Evolutionary conservation across 2,113 vertebrate species (phyloP).

Genomic region (Carollia perspicillata): DNA sequence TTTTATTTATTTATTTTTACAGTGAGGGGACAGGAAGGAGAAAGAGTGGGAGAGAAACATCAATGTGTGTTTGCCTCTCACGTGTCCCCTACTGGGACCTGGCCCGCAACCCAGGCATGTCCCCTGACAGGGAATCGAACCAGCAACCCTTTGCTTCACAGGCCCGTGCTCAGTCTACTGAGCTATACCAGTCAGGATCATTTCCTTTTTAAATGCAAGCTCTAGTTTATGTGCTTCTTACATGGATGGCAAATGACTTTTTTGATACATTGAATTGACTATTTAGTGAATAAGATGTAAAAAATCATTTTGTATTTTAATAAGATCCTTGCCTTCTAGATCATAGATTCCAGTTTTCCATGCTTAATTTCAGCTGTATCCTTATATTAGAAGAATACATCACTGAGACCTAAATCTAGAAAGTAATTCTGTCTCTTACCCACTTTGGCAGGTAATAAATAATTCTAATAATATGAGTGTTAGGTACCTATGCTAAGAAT

Average conservation of each 20-base stretch:
- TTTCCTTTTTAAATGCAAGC: conserved; percentile 48
- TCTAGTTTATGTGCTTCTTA: conserved; percentile 30
- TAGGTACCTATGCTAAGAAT: conserved; percentile 3
- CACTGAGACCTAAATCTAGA: background rate
- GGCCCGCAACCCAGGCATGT: too few species aligned
- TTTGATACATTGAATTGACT: background rate
- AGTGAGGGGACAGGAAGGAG: too few species aligned
- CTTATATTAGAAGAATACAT: background rate
- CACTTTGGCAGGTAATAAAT: background rate
- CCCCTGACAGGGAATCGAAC: too few species aligned
- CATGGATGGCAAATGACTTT: background rate
- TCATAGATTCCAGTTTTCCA: background rate
- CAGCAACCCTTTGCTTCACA: too few species aligned
- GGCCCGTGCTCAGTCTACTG: too few species aligned
- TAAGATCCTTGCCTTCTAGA: background rate
- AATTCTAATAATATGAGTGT: background rate
- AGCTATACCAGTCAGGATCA: too few species aligned
- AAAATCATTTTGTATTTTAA: background rate
- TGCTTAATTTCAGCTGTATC: background rate
- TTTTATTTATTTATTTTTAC: too few species aligned
- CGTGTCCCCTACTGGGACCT: too few species aligned
- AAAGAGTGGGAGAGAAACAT: too few species aligned
- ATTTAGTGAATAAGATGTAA: background rate
- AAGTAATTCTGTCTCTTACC: background rate
- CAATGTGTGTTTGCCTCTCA: too few species aligned